These are phyloP conservation scores for Chironex yamaguchii DNA, from an alignment of 30 jellyfish, hydroid and myxozoan genomes.

Conservation along the genomic window DNA sequence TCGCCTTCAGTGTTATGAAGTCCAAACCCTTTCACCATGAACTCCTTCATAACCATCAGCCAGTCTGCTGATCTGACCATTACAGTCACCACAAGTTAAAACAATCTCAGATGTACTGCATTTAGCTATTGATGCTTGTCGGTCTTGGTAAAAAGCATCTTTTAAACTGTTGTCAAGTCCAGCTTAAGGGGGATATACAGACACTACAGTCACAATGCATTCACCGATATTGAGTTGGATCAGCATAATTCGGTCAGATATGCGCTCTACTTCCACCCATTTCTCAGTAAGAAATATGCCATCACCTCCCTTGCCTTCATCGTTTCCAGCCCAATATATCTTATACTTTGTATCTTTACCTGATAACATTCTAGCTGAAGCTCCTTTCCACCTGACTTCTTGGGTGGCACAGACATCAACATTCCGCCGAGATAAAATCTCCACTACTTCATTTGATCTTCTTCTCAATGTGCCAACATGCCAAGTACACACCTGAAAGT, in stretches of 20 bases:
- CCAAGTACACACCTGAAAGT: neutral
- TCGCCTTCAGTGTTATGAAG: neutral
- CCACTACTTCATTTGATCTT: neutral
- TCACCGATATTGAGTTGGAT: neutral
- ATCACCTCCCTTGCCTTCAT: neutral
- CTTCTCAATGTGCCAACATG: neutral
- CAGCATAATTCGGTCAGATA: neutral
- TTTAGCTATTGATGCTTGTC: neutral
- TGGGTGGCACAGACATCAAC: neutral
- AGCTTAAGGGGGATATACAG: neutral
- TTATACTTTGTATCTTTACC: slow-evolving; percentile 7
- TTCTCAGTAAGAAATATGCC: neutral
- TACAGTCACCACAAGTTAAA: neutral
- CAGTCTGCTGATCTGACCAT: neutral
- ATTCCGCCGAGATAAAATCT: neutral
- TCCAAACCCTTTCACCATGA: neutral
- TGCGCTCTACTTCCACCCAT: slow-evolving; percentile 2
- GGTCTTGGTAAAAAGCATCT: neutral
- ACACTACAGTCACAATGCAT: neutral
- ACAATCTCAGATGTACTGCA: neutral
- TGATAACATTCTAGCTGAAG: neutral
- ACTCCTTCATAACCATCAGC: neutral
- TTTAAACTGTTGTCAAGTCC: neutral
- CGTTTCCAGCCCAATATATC: neutral
- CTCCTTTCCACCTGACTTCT: slow-evolving; percentile 3